Percentiles rank a stretch among this genome's conserved stretches.
Evolutionary conservation across 2,888 invertebrate genomes (phyloP).

Genomic region (Danaus chrysippus): DNA sequence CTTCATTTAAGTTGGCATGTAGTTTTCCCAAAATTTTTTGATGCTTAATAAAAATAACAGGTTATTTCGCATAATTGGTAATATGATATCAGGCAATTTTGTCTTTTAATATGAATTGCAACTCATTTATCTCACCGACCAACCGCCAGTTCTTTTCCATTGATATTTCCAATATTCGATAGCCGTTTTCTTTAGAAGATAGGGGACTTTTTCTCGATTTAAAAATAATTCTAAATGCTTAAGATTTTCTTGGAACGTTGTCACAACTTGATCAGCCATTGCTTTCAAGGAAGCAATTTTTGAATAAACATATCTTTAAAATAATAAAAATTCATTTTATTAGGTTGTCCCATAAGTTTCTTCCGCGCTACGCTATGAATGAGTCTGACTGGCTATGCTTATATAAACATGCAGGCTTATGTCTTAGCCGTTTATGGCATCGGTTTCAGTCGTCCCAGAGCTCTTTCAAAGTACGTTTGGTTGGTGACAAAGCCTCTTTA

Average conservation of each 20-base stretch:
- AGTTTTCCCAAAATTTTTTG: constrained; percentile 71
- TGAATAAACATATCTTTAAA: constrained; percentile 67
- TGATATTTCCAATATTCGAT: constrained; percentile 73
- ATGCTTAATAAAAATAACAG: constrained; percentile 48
- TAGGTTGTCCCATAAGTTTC: too few relatives aligned
- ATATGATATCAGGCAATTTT: constrained; percentile 21
- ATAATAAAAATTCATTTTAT: not conserved
- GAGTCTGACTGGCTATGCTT: too few relatives aligned
- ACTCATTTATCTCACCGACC: constrained; percentile 56
- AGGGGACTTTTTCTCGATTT: constrained; percentile 63
- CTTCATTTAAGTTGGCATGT: constrained; percentile 76
- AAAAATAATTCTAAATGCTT: constrained; percentile 69
- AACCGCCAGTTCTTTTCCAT: constrained; percentile 73
- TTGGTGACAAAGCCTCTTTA: too few relatives aligned
- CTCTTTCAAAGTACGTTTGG: too few relatives aligned
- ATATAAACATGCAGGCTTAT: too few relatives aligned
- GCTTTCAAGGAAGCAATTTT: constrained; percentile 71
- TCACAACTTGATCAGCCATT: constrained; percentile 67
- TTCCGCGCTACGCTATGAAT: too few relatives aligned
- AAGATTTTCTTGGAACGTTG: constrained; percentile 67
- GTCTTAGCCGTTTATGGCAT: too few relatives aligned
- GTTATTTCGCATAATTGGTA: constrained; percentile 23
- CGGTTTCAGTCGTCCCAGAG: too few relatives aligned
- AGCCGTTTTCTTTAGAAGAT: constrained; percentile 53
- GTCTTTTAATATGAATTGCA: constrained; percentile 10